A percentile compares a stretch with the other conserved stretches of the same genome.
These are phyloP conservation scores for Atherinosoma microstoma DNA, from an alignment of 2,797 vertebrate species.

Conservation along the genomic window DNA sequence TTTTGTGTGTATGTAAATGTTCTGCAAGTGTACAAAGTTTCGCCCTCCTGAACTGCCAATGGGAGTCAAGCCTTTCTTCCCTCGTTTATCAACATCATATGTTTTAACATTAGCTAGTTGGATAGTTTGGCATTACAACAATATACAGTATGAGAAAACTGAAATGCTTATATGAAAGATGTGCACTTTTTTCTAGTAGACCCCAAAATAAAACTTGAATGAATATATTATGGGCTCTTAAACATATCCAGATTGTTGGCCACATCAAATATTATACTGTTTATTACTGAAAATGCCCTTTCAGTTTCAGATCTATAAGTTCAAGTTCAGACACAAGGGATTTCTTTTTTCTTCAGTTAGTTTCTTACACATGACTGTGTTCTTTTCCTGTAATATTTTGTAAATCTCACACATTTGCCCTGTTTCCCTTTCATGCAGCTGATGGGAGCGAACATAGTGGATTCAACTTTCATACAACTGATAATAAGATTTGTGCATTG, in stretches of 20 bases:
- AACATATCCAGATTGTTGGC: background rate
- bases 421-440: slow-evolving; percentile 18
- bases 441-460: slow-evolving; percentile 1
- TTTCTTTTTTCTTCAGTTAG: background rate
- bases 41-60: background rate
- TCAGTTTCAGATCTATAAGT: background rate
- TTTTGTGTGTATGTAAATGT: background rate
- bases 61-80: background rate
- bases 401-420: slow-evolving; percentile 7
- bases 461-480: slow-evolving; percentile 20
- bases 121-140: background rate
- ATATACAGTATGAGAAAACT: background rate
- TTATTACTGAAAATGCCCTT: background rate
- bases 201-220: background rate
- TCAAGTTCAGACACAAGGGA: background rate
- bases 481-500: slow-evolving; percentile 16
- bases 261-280: background rate
- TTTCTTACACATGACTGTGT: background rate
- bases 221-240: background rate
- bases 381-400: slow-evolving; percentile 1
- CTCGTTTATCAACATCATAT: background rate
- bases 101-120: background rate
- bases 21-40: background rate
- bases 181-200: too few relatives aligned
- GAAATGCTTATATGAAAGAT: background rate